phyloP scores from a whole-genome alignment of 1,140 invertebrate genomes.

The Teleopsis dalmanni region DNA sequence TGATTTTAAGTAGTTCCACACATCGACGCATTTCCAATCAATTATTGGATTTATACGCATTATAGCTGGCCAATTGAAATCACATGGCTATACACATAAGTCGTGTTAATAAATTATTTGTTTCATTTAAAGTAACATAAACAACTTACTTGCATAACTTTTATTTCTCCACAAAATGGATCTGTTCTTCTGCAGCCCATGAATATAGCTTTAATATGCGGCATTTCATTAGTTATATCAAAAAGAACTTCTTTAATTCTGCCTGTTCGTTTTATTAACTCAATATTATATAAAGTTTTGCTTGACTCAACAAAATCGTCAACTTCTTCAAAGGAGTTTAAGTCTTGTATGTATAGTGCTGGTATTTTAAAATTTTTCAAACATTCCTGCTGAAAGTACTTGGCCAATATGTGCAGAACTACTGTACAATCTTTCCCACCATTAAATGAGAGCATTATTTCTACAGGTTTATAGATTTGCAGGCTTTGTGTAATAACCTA shows the following conservation, averaged over 20 bases:
- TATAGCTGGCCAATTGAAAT: conserved; percentile 77
- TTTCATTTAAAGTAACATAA: neutral
- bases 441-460: conserved; percentile 87
- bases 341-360: conserved; percentile 66
- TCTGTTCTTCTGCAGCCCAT: conserved; percentile 84
- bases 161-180: conserved; percentile 62
- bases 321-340: conserved; percentile 76
- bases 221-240: conserved; percentile 55
- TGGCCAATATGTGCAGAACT: conserved; percentile 62
- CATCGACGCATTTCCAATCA: conserved; percentile 80
- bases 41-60: conserved; percentile 82
- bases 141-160: conserved; percentile 58
- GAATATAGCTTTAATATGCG: conserved; percentile 68
- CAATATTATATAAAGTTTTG: conserved; percentile 62
- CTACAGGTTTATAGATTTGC: conserved; percentile 53
- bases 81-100: conserved; percentile 58
- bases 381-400: conserved; percentile 9
- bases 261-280: conserved; percentile 59
- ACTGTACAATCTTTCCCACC: conserved; percentile 97
- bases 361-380: conserved; percentile 46
- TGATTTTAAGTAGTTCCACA: conserved; percentile 79
- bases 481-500: conserved; percentile 51
- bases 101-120: neutral
- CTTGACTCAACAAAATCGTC: conserved; percentile 73
- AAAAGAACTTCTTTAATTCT: conserved; percentile 65